These are phyloP conservation scores for Isurus oxyrinchus DNA, from an alignment of 2,113 vertebrate species.

Conservation along the genomic window DNA sequence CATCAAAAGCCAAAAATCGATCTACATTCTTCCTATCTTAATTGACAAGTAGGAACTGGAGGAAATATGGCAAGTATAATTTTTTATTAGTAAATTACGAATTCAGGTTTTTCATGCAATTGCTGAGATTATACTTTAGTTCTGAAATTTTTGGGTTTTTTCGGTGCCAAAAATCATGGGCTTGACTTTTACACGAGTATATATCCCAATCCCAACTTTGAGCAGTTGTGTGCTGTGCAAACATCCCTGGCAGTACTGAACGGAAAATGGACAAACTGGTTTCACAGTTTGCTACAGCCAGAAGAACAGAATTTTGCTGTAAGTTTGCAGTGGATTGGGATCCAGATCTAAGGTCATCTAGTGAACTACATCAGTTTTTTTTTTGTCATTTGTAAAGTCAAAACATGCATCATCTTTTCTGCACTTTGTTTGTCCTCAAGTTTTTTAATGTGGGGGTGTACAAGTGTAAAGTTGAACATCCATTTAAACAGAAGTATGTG, in stretches of 20 bases:
- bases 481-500: no score
- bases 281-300: neutral
- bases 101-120: no score
- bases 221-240: neutral
- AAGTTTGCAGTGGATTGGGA: neutral
- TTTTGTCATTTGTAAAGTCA: neutral
- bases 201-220: neutral
- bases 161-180: no score
- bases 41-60: no score
- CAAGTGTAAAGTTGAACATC: neutral
- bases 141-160: no score
- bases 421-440: neutral
- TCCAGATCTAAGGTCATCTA: neutral
- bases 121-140: no score
- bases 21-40: neutral
- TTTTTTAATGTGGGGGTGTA: neutral
- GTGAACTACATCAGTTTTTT: no score
- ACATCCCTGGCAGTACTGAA: neutral
- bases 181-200: no score
- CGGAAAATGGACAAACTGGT: neutral
- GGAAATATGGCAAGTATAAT: neutral
- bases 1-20: neutral
- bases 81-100: neutral
- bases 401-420: neutral
- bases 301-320: neutral